phyloP scores from a whole-genome alignment of 2,888 invertebrate genomes.

The Eristalis tenax region DNA sequence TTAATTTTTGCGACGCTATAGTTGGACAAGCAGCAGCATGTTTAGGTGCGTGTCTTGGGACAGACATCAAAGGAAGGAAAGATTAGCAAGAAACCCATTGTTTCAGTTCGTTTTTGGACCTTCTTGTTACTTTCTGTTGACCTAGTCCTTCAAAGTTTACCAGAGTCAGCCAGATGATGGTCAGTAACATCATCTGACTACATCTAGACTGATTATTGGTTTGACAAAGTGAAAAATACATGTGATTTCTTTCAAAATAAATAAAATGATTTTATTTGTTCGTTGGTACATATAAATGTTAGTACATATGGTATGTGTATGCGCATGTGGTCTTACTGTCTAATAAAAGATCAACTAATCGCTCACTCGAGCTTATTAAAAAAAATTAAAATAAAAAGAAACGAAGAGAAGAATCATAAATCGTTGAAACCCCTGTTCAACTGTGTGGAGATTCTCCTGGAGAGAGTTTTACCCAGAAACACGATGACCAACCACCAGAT shows the following conservation, averaged over 20 bases:
- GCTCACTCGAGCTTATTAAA: neutral
- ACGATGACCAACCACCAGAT: conserved; percentile 56
- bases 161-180: no score
- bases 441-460: neutral
- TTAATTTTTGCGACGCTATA: no score
- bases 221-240: neutral
- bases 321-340: neutral
- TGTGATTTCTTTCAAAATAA: neutral
- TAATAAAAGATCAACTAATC: neutral
- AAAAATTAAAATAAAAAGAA: no score
- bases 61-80: no score
- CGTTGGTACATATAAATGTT: neutral
- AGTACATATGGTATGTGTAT: neutral
- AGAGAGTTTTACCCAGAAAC: neutral
- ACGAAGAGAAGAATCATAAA: neutral
- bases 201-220: no score
- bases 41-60: no score
- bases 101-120: no score
- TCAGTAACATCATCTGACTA: no score
- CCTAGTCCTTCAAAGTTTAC: no score
- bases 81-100: no score
- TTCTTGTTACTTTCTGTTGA: no score
- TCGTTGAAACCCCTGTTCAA: neutral
- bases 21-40: no score
- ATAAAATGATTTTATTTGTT: neutral